phyloP scores from a whole-genome alignment of 1,140 invertebrate genomes.

The Cydia strobilella region DNA sequence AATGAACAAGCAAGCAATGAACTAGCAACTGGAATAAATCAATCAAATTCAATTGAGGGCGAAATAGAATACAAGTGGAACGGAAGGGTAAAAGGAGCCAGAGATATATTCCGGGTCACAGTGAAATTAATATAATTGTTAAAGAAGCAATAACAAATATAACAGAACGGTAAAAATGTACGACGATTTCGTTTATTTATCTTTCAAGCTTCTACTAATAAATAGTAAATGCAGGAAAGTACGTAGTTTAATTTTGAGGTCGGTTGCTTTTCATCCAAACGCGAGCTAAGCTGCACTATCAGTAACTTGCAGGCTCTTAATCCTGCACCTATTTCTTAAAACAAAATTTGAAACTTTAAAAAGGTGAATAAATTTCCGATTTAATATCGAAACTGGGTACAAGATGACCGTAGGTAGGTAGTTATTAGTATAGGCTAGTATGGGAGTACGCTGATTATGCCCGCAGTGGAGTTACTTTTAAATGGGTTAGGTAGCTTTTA shows the following conservation, averaged over 20 bases:
- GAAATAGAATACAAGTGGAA: background rate
- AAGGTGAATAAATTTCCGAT: background rate
- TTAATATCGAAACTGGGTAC: background rate
- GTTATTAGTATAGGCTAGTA: background rate
- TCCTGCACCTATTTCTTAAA: background rate
- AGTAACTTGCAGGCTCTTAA: conserved; percentile 19
- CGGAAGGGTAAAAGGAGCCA: background rate
- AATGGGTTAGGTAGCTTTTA: too few species aligned
- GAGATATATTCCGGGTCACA: background rate
- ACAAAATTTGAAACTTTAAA: background rate
- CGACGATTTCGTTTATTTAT: background rate
- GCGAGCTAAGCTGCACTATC: conserved; percentile 26
- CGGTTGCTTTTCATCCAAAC: background rate
- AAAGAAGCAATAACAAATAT: too few species aligned
- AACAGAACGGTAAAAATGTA: background rate
- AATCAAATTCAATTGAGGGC: conserved; percentile 1
- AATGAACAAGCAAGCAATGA: background rate
- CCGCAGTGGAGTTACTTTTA: too few species aligned
- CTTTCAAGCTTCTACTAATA: background rate
- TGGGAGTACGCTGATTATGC: too few species aligned
- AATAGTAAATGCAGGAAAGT: conserved; percentile 11
- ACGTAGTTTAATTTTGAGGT: conserved; percentile 14
- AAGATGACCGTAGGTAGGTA: background rate
- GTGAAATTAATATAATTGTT: too few species aligned
- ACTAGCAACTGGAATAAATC: conserved; percentile 4